Percentiles rank a stretch among this genome's conserved stretches.
Conservation (phyloP, 1,140 invertebrate species). For the Sycobia sp. region DNA sequence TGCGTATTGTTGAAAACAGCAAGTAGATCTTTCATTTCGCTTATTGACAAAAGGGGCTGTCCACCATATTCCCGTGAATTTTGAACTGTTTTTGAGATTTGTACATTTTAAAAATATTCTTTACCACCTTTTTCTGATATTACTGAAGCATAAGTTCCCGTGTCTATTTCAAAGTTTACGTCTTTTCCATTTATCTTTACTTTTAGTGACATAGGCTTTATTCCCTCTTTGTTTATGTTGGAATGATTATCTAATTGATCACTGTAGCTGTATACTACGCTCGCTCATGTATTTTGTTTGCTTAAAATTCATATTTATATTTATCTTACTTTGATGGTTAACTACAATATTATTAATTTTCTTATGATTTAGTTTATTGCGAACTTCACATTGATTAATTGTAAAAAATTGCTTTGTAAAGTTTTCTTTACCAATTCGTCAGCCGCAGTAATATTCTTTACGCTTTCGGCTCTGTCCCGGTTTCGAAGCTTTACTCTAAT, state of each 20-base stretch:
- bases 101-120: conserved; percentile 10
- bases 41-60: too few species aligned
- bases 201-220: conserved; percentile 10
- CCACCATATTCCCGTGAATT: too few species aligned
- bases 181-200: conserved; percentile 14
- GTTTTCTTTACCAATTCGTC: background rate
- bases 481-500: too few species aligned
- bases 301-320: background rate
- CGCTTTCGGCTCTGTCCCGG: background rate
- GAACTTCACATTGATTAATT: background rate
- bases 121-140: conserved; percentile 14
- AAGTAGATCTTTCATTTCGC: too few species aligned
- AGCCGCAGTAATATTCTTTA: background rate
- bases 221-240: background rate
- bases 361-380: too few species aligned
- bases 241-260: background rate
- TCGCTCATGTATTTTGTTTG: background rate
- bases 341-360: background rate
- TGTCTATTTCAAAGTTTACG: conserved; percentile 23
- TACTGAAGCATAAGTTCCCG: conserved; percentile 14
- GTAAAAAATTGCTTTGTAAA: background rate
- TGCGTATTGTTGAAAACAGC: too few species aligned
- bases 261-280: background rate
- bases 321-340: background rate
- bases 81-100: too few species aligned